Evolutionary conservation across 2,888 invertebrate species (phyloP), one percentile per base, ranked within the genome.

Genomic region (Mesoligia furuncula): DNA sequence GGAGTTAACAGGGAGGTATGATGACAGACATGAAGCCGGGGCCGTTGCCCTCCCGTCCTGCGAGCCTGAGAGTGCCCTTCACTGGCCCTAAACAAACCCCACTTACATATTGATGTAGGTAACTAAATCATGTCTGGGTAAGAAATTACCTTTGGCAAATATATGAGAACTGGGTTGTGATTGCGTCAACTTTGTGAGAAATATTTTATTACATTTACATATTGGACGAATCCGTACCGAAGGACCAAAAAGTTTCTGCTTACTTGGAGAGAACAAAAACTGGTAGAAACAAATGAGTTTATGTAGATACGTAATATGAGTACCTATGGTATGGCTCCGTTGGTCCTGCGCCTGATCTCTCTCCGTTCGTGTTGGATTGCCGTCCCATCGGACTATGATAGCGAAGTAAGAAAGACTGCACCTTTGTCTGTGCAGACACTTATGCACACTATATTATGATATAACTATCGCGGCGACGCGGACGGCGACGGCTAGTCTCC

Each of bases 1-100:
- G 79, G 66, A 86, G 73, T 72, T 75, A 85, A 68, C 77, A 71
- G 65, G 42, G 79, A 81, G 75, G 73, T 73, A 82, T 61, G 73
- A 80, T 82, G 84, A 85, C 80, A 81, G 81, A 77, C 65, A 73
- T 74, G 83, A 79, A 88, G 87, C 85, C 85, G 77, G 85, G 91
- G 90, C 89, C 92, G 75, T 77, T 86, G 89, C 73, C 89, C 92
- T 81, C 73, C 73, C 86, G 91, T 86, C 90, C 90, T 84, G 69
- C 74, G 76, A 83, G 67, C 73, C 61, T 77, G 83, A 88, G 87
- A 83, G 85, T 89, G 91, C 90, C 92, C 90, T 91, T 89, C 89
- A 86, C 76, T 71, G 77, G 88, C 85, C 89, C 89, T 90, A 84
- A 86, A 85, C 89, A 90, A 90, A 90, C 87, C 79, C 79, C 73